Evolutionary conservation across 2,888 invertebrate species (phyloP), one percentile per base, ranked within the genome.

Genomic region (Drosophila picticornis): DNA sequence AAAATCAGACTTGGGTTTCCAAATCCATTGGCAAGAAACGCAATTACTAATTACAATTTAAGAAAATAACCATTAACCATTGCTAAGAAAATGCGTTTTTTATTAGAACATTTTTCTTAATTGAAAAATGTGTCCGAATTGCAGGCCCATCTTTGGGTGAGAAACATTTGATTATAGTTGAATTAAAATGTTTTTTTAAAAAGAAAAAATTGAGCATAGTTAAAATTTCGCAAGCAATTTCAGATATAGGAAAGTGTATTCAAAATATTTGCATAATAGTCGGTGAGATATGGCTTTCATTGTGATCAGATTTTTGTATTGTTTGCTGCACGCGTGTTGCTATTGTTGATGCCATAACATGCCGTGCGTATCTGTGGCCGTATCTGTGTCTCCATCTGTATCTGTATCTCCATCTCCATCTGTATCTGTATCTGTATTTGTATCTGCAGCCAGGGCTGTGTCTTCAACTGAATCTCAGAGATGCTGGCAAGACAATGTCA

Each of bases 401-500:
- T 58, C 48, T 70, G 34, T 50, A 61, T 58, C 57, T 43, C 52
- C 46, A 69, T 58, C 34, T 57, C 11, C 11, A 58, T 50, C 16
- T 57, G 32, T 40, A 60, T 65, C 43, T 29, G 50, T 29, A 74
- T 58, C 40, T 70, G 32, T 50, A 34, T 16, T 36, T 16, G 16
- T 36, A 32, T 61, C 36, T 53, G 19, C 13, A 62, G 32, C 27
- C 50, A 11, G 31, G 22, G 31, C 32, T 19, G 48, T 67, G 40
- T 53, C 64, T 65, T 36, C 27, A 40, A 10, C 40, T 40, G 22
- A 31, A 31, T 38, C 48, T 56, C 43, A 25, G 38, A 65, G 60
- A 51, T 63, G 63, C 60, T 52, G 32, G 10, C 16, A 75, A 71
- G 61, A 57, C 75, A 75, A 75, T 77, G 73, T 69, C 77, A 77